Base-by-base conservation (phyloP, 2,888 invertebrate genomes). In the Lordiphosa andalusiaca region DNA sequence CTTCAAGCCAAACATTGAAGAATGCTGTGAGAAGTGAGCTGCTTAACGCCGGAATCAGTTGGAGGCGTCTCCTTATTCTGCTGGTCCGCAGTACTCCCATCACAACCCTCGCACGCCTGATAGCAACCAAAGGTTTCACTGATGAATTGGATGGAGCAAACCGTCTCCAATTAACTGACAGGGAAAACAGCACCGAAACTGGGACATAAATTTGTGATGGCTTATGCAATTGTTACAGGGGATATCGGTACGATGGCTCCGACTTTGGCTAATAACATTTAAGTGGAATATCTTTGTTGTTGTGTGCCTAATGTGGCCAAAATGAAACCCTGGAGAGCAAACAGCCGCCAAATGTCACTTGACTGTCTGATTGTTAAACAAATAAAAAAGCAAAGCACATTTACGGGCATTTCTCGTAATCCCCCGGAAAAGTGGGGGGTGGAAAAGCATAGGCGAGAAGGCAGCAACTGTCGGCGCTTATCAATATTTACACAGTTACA, bases 401-500 rank as follows among this genome's bases (percentile, higher is more conserved):
- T 46, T 64, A 50, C 13, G 49, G 37, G 36, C 37, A 35, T 21
- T 21, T 13, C 16, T n/a, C 23, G 30, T 30, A 37, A 25, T 30
- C 44, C 44, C n/a, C n/a, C 16, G 16, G 39, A 53, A 41, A 46
- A 40, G 47, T 48, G 47, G 47, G 35, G 19, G 47, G 47, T 30
- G 19, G 16, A 16, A 16, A 33, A 53, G 65, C 49, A 65, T 62
- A 44, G 63, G 62, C 56, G 16, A 38, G 19, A 21, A 41, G 53
- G 65, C 53, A 53, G 39, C 64, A 42, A 55, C 56, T 54, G 57
- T 55, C 47, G 78, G 51, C 69, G 81, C 81, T 78, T 83, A 83
- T 78, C 84, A 78, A 83, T 83, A 78, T 83, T 83, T 83, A 73
- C 81, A 69, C 73, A 81, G 84, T 78, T 71, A 65, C 73, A 59